Evolutionary conservation across 1,140 invertebrate species (phyloP).

Genomic region (Batillaria attramentaria): DNA sequence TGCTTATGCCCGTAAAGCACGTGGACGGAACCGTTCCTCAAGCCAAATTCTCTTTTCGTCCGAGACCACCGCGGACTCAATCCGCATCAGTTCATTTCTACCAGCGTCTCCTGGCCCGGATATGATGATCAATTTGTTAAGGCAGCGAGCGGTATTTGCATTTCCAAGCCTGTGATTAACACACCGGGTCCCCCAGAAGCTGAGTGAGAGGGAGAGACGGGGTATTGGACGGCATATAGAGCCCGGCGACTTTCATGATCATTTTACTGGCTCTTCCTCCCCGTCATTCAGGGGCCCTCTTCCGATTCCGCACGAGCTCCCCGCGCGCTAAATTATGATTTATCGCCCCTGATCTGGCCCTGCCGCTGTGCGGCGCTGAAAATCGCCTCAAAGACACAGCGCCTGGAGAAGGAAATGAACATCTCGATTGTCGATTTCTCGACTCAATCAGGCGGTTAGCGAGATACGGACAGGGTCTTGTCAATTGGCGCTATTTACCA

Average conservation of each 20-base stretch:
- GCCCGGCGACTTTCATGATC: background rate
- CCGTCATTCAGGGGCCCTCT: background rate
- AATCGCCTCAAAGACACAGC: background rate
- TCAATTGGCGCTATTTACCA: constrained; percentile 29
- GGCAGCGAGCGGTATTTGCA: constrained; percentile 5
- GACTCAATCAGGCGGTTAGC: constrained; percentile 19
- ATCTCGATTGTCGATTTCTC: constrained; percentile 6
- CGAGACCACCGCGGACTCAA: no score
- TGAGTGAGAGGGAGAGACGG: background rate
- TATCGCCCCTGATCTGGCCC: constrained; percentile 11
- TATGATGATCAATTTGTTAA: constrained; percentile 13
- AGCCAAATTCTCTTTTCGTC: no score
- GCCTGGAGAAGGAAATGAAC: constrained; percentile 23
- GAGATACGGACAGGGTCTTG: constrained; percentile 21
- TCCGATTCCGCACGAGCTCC: constrained; percentile 6
- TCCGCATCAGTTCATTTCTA: background rate
- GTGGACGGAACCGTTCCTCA: no score
- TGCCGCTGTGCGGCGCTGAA: background rate
- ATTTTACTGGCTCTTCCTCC: background rate
- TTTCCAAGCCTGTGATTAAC: constrained; percentile 14
- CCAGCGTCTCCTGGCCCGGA: background rate
- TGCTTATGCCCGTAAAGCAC: no score
- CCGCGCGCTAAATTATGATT: constrained; percentile 17
- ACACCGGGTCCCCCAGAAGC: constrained; percentile 3
- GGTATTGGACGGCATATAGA: no score